Conservation (phyloP, 1,140 invertebrate species). For the Chymomyza costata region DNA sequence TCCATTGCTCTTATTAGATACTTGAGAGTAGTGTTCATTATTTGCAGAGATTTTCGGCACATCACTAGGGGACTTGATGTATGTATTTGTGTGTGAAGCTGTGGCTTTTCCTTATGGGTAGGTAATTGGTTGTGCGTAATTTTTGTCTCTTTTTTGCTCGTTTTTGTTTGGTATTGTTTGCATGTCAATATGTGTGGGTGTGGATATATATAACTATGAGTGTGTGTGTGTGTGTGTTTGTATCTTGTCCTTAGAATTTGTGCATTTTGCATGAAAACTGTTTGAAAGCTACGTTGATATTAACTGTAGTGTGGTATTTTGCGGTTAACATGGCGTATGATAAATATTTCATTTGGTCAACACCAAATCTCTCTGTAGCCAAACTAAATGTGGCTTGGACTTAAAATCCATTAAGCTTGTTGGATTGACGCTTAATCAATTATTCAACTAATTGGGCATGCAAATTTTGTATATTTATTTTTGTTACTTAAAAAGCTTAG, state of each 20-base stretch:
- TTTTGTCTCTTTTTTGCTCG: too few species aligned
- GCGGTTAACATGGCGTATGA: slow-evolving; percentile 37
- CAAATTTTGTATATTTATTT: slow-evolving; percentile 3
- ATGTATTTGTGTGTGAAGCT: too few species aligned
- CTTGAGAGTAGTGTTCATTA: too few species aligned
- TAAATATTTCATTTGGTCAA: slow-evolving; percentile 51
- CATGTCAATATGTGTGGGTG: too few species aligned
- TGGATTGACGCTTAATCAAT: slow-evolving; percentile 25
- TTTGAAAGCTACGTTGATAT: too few species aligned
- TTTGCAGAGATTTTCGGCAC: too few species aligned
- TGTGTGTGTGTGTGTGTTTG: slow-evolving; percentile 4
- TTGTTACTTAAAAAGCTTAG: too few species aligned
- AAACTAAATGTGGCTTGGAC: slow-evolving; percentile 17
- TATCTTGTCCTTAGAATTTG: too few species aligned
- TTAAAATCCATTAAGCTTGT: slow-evolving; percentile 19
- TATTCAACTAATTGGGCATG: slow-evolving; percentile 28
- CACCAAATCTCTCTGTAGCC: slow-evolving; percentile 9
- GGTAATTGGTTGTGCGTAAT: background rate
- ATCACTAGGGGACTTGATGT: too few species aligned
- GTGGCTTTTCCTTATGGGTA: background rate
- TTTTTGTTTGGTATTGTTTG: background rate
- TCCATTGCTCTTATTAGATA: too few species aligned
- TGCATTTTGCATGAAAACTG: too few species aligned
- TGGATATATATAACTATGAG: slow-evolving; percentile 11
- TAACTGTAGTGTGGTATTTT: too few species aligned